Conservation (phyloP, 2,888 invertebrate species). For the Rotaria macrura region DNA sequence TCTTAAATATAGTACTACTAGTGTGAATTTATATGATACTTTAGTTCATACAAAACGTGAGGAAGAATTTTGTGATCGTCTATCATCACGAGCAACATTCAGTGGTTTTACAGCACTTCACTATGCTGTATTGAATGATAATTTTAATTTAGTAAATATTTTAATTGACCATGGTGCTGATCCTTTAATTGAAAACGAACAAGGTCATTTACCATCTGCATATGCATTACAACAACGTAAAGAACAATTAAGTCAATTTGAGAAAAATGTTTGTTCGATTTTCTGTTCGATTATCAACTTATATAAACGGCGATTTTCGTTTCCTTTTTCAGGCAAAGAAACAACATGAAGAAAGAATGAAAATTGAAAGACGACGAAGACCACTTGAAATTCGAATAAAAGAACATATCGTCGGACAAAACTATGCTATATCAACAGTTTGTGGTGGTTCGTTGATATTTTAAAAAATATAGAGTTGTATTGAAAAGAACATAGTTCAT, state of each 20-base stretch:
- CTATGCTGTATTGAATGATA: conserved; percentile 71
- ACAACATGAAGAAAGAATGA: conserved; percentile 58
- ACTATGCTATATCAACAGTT: conserved; percentile 48
- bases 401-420: conserved; percentile 74
- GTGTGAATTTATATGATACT: conserved; percentile 30
- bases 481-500: too few species aligned
- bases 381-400: conserved; percentile 72
- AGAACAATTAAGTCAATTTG: conserved; percentile 53
- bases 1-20: too few species aligned
- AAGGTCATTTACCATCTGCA: conserved; percentile 64
- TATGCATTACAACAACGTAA: conserved; percentile 62
- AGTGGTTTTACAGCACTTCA: conserved; percentile 75
- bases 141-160: conserved; percentile 57
- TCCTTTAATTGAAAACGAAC: conserved; percentile 62
- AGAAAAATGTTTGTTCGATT: background rate
- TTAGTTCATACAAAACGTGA: conserved; percentile 58
- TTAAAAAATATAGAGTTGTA: background rate
- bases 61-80: conserved; percentile 66
- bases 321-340: conserved; percentile 41
- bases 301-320: background rate
- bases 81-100: conserved; percentile 62
- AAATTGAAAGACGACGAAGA: conserved; percentile 68
- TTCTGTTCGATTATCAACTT: too few species aligned
- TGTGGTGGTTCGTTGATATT: conserved; percentile 38
- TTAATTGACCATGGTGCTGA: conserved; percentile 59